A percentile compares a stretch with the other conserved stretches of the same genome.
phyloP scores from a whole-genome alignment of 2,888 invertebrate species.

The Andrena chrysosceles region DNA sequence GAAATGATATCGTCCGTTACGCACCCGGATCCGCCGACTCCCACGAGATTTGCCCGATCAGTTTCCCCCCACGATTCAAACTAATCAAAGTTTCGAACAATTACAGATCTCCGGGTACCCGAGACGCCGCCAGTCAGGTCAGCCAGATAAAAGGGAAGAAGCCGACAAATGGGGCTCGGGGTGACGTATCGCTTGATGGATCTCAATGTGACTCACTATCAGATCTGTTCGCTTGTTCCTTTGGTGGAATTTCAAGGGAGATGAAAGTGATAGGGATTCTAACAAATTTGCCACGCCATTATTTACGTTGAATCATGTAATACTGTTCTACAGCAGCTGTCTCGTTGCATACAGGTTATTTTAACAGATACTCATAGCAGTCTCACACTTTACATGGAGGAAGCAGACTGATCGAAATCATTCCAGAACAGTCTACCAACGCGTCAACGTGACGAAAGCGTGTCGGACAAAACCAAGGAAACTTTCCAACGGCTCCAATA shows the following conservation, averaged over 20 bases:
- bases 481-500: conserved; percentile 14
- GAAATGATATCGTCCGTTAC: conserved; percentile 6
- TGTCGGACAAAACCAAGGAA: conserved; percentile 27
- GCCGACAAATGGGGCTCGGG: neutral
- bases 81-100: conserved; percentile 44
- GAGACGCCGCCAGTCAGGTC: neutral
- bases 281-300: too few relatives aligned
- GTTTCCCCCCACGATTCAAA: conserved; percentile 11
- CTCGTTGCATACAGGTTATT: neutral
- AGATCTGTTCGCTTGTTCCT: neutral
- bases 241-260: neutral
- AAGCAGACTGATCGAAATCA: conserved; percentile 26
- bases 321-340: too few relatives aligned
- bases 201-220: neutral
- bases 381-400: conserved; percentile 12
- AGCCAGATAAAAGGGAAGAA: neutral
- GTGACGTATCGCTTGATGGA: conserved; percentile 6
- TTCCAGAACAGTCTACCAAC: conserved; percentile 12
- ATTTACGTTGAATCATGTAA: too few relatives aligned
- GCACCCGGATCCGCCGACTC: conserved; percentile 33
- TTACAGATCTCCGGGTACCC: conserved; percentile 13
- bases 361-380: conserved; percentile 16
- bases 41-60: conserved; percentile 18
- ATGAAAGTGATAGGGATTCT: too few relatives aligned
- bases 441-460: neutral